Evolutionary conservation across 2,113 vertebrate genomes (phyloP).

Genomic region (Corythoichthys intestinalis): DNA sequence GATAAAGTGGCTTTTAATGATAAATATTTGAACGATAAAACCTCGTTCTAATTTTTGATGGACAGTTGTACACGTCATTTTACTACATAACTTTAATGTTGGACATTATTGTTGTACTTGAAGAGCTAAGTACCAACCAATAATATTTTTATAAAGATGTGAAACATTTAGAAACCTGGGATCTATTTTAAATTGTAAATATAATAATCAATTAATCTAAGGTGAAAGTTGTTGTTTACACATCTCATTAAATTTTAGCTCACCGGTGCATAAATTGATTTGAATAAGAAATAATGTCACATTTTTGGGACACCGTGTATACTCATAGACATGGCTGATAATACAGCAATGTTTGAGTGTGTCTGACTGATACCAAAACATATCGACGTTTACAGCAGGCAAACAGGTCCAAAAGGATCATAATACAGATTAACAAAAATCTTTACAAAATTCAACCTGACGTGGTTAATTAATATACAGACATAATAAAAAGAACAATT

Average conservation of each 20-base stretch:
- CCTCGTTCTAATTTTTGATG: too few species aligned
- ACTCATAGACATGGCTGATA: conserved; percentile 17
- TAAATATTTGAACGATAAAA: background rate
- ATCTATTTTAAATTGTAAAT: background rate
- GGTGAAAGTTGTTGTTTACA: background rate
- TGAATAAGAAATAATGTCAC: background rate
- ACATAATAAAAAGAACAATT: conserved; percentile 60
- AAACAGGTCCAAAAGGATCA: conserved; percentile 71
- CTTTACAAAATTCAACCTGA: conserved; percentile 75
- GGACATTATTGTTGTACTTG: background rate
- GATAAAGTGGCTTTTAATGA: background rate
- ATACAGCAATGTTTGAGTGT: conserved; percentile 18
- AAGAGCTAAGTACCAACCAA: background rate
- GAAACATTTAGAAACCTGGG: background rate
- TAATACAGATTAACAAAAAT: conserved; percentile 76
- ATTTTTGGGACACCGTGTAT: background rate
- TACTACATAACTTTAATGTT: background rate
- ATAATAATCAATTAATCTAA: background rate
- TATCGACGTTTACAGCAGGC: conserved; percentile 76
- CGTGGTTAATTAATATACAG: conserved; percentile 69
- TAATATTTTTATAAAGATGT: too few species aligned
- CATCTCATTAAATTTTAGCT: background rate
- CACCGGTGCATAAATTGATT: background rate
- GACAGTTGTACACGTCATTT: too few species aligned
- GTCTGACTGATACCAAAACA: conserved; percentile 72